Evolutionary conservation across 2,888 invertebrate species (phyloP), one percentile per base, ranked within the genome.

Genomic region (Drosophila rubida): DNA sequence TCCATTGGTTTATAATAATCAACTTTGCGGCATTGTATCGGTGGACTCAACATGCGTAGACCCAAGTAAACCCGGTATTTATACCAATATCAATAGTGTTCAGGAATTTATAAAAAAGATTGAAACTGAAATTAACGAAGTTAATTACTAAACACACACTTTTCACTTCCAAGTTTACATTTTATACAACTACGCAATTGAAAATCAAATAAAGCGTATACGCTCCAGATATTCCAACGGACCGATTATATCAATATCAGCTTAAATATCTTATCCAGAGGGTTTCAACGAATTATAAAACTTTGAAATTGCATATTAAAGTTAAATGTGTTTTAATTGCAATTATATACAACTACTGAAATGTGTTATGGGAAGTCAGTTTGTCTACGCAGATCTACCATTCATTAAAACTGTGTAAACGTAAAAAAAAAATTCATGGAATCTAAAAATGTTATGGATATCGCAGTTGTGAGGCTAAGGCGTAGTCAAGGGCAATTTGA

Each of bases 1-100:
- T 44, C 72, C 72, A 0, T 7, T 72, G 42, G 14, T 72, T 2
- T 59, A 23, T 14, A 46, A 37, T 2, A 58, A 46, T 11, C 7
- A 59, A 25, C 58, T 72, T 2, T 72, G 73, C 16, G 72, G 72
- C 35, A 14, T 72, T 8, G 73, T 51, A 4, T 72, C 73, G 5
- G 11, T 25, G 2, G 58, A 53, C 1, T 39, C 58, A 1, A 8
- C 39, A 6, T 72, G 72, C 42, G 6, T 39, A 0, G 42, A 72
- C n/a, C 45, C 58, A 8, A 14, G n/a, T 2, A 14, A 13, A 8
- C 73, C 72, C 0, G 61, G 61, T 27, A 37, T 72, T 32, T 67
- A 62, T 9, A 67, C 66, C 16, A 46, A 67, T 11, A 62, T 67
- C 7, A 62, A 25, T 16, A 2, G 11, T 0, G 45, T 62, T 5